Evolutionary conservation across 2,888 invertebrate species (phyloP), one percentile per base, ranked within the genome.

Genomic region (Conops quadrifasciatus): DNA sequence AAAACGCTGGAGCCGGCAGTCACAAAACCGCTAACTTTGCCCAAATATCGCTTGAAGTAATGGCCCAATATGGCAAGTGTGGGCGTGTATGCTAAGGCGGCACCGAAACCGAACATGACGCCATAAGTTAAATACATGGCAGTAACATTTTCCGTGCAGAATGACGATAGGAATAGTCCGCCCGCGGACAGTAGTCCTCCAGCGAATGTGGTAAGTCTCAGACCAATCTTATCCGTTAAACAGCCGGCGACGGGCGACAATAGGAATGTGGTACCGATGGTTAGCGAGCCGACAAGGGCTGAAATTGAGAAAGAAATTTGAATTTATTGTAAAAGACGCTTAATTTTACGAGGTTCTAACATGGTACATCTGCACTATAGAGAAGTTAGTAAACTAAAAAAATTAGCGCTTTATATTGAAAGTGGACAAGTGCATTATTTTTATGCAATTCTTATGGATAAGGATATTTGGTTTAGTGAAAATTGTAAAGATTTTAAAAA

Each of bases 31-130:
- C 96, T 97, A 0, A 94, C 96, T 73, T 95, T 85, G 0, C 96
- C 96, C 78, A 97, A 88, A 80, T 93, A 91, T 66, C 89, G 90
- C 81, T 93, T 92, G 86, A 96, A 97, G 85, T 97, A 97, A 82
- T 97, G 96, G 0, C 96, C 96, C 21, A 97, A 88, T 75, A 97
- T 95, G 56, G 95, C 95, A 63, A 97, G 86, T 4, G 96, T 96
- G 16, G 97, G 97, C 0, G 95, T 96, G 86, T 97, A 97, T 0
- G 94, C 92, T 62, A 96, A 87, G 0, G 96, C 95, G 2, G 94
- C 94, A 13, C 97, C 97, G 43, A 94, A 83, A 0, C 97, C 97
- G 78, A 94, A 94, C 89, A 96, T 90, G 36, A 96, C 87, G 13
- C 97, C 96, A 83, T 95, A 96, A 0, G 96, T 96, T 73, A 96